Evolutionary conservation across 2,888 invertebrate species (phyloP).

Genomic region (Sminthurides aquaticus): DNA sequence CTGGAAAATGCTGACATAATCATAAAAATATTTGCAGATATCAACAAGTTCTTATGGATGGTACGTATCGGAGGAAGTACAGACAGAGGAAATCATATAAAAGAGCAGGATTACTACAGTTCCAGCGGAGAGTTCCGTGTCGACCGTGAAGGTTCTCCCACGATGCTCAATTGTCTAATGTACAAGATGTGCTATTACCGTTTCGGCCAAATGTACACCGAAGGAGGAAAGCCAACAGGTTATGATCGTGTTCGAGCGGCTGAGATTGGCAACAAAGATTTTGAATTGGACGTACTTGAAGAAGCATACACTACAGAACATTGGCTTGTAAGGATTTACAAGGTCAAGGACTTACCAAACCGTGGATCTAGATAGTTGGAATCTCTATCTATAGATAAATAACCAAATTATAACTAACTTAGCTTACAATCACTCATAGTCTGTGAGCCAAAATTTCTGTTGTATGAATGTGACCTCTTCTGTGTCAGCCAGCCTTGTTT

Average conservation of each 20-base stretch:
- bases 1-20: too few relatives aligned
- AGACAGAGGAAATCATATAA: slow-evolving; percentile 86
- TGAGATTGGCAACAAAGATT: slow-evolving; percentile 99
- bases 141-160: slow-evolving; percentile 85
- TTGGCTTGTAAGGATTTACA: slow-evolving; percentile 97
- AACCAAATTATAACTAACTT: too few relatives aligned
- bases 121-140: slow-evolving; percentile 91
- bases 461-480: too few relatives aligned
- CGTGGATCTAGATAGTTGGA: slow-evolving; percentile 52
- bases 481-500: too few relatives aligned
- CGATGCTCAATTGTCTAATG: slow-evolving; percentile 93
- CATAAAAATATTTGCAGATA: too few relatives aligned
- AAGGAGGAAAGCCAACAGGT: slow-evolving; percentile 85
- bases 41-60: slow-evolving; percentile 99
- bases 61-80: slow-evolving; percentile 94
- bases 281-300: slow-evolving; percentile 94
- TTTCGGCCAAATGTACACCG: slow-evolving; percentile 92
- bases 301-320: slow-evolving; percentile 99
- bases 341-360: slow-evolving; percentile 90
- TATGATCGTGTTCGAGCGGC: slow-evolving; percentile 92
- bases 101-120: slow-evolving; percentile 95
- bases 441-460: too few relatives aligned
- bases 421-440: too few relatives aligned
- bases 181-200: slow-evolving; percentile 99
- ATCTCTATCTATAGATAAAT: neutral